Conservation (phyloP, 2,797 vertebrate species). For the Smutsia gigantea region DNA sequence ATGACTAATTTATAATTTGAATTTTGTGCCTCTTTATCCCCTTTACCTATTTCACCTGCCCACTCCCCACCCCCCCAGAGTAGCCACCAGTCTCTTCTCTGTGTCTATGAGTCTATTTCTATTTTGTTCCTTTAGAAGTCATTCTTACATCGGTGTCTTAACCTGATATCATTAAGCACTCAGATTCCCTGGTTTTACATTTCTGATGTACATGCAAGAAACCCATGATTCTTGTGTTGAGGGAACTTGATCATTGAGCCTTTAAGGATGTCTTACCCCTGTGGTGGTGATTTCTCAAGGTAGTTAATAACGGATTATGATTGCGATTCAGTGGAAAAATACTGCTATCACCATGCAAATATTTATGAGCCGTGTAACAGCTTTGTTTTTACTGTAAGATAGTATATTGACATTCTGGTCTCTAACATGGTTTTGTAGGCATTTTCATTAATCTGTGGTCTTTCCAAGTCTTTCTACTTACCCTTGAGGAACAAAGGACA, state of each 20-base stretch:
- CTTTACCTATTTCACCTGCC: too few relatives aligned
- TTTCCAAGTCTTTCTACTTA: not conserved
- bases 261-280: not conserved
- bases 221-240: not conserved
- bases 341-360: not conserved
- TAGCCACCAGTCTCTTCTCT: too few relatives aligned
- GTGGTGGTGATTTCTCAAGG: not conserved
- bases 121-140: not conserved
- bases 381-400: not conserved
- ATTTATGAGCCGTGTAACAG: not conserved
- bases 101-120: too few relatives aligned
- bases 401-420: not conserved
- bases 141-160: not conserved
- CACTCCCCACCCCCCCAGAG: too few relatives aligned
- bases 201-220: not conserved
- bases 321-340: not conserved
- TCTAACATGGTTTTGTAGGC: not conserved
- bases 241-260: not conserved
- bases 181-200: not conserved
- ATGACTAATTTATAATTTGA: too few relatives aligned
- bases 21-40: too few relatives aligned
- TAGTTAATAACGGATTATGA: not conserved
- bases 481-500: not conserved
- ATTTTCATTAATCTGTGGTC: not conserved
- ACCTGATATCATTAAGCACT: not conserved